A percentile compares a stretch with the other conserved stretches of the same genome.
Conservation (phyloP, 2,888 invertebrate species). For the Polyploca ridens region DNA sequence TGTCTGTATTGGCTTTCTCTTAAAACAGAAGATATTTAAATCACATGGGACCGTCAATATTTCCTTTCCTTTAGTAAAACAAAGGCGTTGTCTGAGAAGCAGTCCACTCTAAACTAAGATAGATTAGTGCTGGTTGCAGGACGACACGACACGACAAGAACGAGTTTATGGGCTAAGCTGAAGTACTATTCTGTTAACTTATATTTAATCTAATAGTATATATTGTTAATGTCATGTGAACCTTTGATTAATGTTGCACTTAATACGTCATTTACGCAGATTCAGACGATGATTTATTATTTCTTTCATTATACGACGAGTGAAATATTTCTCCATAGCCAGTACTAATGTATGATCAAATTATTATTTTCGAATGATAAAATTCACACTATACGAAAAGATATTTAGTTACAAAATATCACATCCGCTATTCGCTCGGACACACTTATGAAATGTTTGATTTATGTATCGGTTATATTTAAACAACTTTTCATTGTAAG, state of each 20-base stretch:
- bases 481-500: constrained; percentile 49
- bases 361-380: neutral
- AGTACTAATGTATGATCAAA: neutral
- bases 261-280: constrained; percentile 10
- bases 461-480: constrained; percentile 43
- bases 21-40: constrained; percentile 81
- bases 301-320: constrained; percentile 3
- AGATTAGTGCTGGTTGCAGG: constrained; percentile 63
- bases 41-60: constrained; percentile 79
- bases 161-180: constrained; percentile 49
- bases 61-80: constrained; percentile 73
- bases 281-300: constrained; percentile 6
- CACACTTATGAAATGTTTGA: constrained; percentile 40
- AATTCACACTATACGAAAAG: constrained; percentile 15
- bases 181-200: constrained; percentile 50
- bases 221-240: constrained; percentile 12
- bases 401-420: constrained; percentile 36
- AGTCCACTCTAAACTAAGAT: constrained; percentile 71
- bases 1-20: constrained; percentile 81
- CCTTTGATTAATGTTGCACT: constrained; percentile 6
- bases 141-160: constrained; percentile 50
- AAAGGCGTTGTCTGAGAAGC: constrained; percentile 62
- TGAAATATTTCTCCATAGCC: neutral
- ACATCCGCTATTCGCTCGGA: constrained; percentile 27
- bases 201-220: constrained; percentile 36